These are phyloP conservation scores for Drosophila hamatofila DNA, from an alignment of 2,888 invertebrate species.

Conservation along the genomic window DNA sequence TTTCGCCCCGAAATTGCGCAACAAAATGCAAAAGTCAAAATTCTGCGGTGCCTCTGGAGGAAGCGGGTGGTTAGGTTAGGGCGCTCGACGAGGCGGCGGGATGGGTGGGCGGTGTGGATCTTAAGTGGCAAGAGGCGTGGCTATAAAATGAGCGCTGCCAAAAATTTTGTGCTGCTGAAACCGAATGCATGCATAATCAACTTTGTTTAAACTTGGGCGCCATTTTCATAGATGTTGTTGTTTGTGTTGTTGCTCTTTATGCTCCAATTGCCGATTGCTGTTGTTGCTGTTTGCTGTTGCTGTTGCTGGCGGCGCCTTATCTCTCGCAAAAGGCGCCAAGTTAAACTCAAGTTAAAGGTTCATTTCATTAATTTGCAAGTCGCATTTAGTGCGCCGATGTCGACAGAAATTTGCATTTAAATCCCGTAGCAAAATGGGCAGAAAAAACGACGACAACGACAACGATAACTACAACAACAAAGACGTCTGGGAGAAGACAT, in stretches of 20 bases:
- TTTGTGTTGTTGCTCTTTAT: slow-evolving; percentile 63
- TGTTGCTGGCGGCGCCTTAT: slow-evolving; percentile 73
- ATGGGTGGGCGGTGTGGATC: neutral
- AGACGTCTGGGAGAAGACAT: slow-evolving; percentile 7
- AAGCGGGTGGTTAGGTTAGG: slow-evolving; percentile 7
- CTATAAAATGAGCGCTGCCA: slow-evolving; percentile 74
- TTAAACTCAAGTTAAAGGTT: slow-evolving; percentile 82
- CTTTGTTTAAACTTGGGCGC: slow-evolving; percentile 79
- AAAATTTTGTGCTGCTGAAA: slow-evolving; percentile 72
- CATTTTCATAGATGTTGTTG: slow-evolving; percentile 55
- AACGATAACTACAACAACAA: slow-evolving; percentile 4
- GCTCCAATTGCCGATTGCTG: slow-evolving; percentile 62
- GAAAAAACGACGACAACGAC: slow-evolving; percentile 59
- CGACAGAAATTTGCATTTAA: slow-evolving; percentile 79
- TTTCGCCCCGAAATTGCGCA: slow-evolving; percentile 75
- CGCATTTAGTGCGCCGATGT: slow-evolving; percentile 80
- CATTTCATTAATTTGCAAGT: slow-evolving; percentile 81
- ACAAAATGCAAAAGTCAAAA: slow-evolving; percentile 81
- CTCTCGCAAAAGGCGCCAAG: slow-evolving; percentile 73
- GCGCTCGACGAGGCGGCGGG: neutral
- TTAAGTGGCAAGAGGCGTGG: slow-evolving; percentile 55
- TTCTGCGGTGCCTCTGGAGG: slow-evolving; percentile 44
- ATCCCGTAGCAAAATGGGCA: slow-evolving; percentile 78
- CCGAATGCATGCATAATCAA: slow-evolving; percentile 82
- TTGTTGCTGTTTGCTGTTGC: slow-evolving; percentile 36